Evolutionary conservation across 2,888 invertebrate species (phyloP).

Genomic region (Thecocarcelia acutangulata): DNA sequence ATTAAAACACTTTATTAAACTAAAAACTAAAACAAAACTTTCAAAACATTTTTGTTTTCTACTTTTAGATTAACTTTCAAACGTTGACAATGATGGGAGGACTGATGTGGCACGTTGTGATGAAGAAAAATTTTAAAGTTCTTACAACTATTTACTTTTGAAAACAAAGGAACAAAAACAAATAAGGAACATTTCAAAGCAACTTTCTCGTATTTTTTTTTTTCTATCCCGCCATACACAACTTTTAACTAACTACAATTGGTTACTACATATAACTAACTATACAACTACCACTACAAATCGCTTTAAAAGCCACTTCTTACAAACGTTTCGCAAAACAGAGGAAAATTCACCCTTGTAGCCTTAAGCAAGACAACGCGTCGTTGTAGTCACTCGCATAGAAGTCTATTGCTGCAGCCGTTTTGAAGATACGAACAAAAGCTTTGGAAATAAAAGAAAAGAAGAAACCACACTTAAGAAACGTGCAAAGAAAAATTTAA

Average conservation of each 20-base stretch:
- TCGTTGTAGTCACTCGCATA: background rate
- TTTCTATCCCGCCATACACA: slow-evolving; percentile 18
- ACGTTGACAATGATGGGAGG: slow-evolving; percentile 49
- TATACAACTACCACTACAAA: slow-evolving; percentile 8
- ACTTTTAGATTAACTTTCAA: slow-evolving; percentile 56
- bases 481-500: slow-evolving; percentile 29
- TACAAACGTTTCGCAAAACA: background rate
- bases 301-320: slow-evolving; percentile 6
- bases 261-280: slow-evolving; percentile 18
- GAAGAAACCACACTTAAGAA: slow-evolving; percentile 18
- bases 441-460: background rate
- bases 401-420: background rate
- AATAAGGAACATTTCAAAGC: background rate
- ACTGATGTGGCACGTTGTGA: slow-evolving; percentile 61
- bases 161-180: slow-evolving; percentile 22
- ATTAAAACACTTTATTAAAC: slow-evolving; percentile 8
- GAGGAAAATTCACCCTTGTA: slow-evolving; percentile 43
- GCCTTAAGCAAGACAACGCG: slow-evolving; percentile 43
- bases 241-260: slow-evolving; percentile 33
- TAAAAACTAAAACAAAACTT: background rate
- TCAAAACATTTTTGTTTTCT: background rate
- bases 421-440: slow-evolving; percentile 9
- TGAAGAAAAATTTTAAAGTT: slow-evolving; percentile 60
- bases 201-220: slow-evolving; percentile 7
- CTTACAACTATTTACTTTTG: slow-evolving; percentile 52